Evolutionary conservation across 2,888 invertebrate species (phyloP), one percentile per base, ranked within the genome.

Genomic region (Zygaena filipendulae): DNA sequence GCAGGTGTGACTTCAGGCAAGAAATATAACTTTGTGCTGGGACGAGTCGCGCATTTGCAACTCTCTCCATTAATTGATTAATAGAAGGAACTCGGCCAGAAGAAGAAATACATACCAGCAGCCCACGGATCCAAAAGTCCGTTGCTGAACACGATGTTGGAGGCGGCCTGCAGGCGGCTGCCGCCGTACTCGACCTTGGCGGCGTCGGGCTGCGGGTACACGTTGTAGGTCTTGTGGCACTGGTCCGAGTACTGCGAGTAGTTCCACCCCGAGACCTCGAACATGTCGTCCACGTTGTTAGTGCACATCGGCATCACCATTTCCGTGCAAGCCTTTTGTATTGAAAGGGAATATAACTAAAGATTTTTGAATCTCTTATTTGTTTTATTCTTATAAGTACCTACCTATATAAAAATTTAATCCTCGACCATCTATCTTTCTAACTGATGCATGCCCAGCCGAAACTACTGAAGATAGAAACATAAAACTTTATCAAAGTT

Each of bases 301-400:
- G 86, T 74, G 62, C 97, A 97, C 81, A 91, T 87, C 0, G 97
- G 97, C 93, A 97, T 95, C 34, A 96, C 89, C 91, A 98, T 95
- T 69, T 99, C 97, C 12, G 95, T 95, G 56, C 98, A 98, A 0
- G 90, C 83, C 89, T 95, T 16, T 16, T 16, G 16, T 6, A 16
- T 16, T 16, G 4, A 4, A 7, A 16, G 7, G 7, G 5, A 6
- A 7, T 16, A 7, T 16, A 16, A 6, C 5, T 16, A 16, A 16
- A 7, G 16, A 16, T 16, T 16, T 16, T 16, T 6, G 16, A 16
- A 16, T 7, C 16, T 16, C 7, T 16, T 16, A 16, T 16, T 16
- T n/a, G n/a, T n/a, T n/a, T n/a, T n/a, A n/a, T n/a, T n/a, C n/a
- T n/a, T n/a, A n/a, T n/a, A n/a, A n/a, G n/a, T n/a, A n/a, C n/a